phyloP scores from a whole-genome alignment of 1,140 invertebrate species.

The Halictus rubicundus region DNA sequence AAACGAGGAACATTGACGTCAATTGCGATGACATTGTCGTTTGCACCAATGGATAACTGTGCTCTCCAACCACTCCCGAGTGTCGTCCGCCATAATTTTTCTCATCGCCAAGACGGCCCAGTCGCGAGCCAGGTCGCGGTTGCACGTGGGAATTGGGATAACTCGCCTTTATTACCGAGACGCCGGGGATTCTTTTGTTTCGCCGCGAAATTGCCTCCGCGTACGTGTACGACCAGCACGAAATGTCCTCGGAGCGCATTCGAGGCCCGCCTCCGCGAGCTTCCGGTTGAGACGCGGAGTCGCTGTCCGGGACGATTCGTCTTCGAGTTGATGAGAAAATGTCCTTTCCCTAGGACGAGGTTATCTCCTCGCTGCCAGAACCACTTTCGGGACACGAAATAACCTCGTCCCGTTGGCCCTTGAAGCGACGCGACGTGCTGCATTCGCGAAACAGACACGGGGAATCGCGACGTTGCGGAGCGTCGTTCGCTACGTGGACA shows the following conservation, averaged over 20 bases:
- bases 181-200: constrained; percentile 47
- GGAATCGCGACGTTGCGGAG: neutral
- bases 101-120: too few species aligned
- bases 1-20: too few species aligned
- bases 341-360: constrained; percentile 15
- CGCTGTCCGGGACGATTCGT: constrained; percentile 25
- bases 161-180: constrained; percentile 48
- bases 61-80: too few species aligned
- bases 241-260: neutral
- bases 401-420: constrained; percentile 7
- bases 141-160: constrained; percentile 40
- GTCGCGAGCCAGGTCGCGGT: neutral
- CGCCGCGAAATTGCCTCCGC: constrained; percentile 43
- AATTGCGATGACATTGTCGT: too few species aligned
- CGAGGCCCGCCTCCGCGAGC: neutral
- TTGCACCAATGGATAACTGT: too few species aligned
- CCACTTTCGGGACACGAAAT: constrained; percentile 29
- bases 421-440: neutral
- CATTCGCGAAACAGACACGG: neutral
- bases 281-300: constrained; percentile 17
- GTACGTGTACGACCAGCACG: neutral
- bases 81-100: too few species aligned
- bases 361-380: constrained; percentile 29
- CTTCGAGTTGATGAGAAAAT: constrained; percentile 39
- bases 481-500: too few species aligned